Conservation (phyloP, 2,113 vertebrate genomes). For the Notiomystis cincta region DNA sequence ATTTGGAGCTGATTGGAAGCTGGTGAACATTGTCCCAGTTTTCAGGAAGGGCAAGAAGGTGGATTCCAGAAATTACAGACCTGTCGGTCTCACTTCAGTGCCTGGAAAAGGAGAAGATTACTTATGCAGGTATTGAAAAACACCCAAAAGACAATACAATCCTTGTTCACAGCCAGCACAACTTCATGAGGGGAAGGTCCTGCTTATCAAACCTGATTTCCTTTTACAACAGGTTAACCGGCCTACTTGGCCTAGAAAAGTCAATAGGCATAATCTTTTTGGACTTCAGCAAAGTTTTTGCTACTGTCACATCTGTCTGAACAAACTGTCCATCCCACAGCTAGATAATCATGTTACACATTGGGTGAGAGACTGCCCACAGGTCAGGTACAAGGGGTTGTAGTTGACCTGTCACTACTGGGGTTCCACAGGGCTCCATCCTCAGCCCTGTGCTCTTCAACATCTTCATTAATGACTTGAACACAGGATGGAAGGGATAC, state of each 20-base stretch:
- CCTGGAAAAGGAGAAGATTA: background rate
- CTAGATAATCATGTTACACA: background rate
- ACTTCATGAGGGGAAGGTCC: background rate
- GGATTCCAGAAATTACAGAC: background rate
- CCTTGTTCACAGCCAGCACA: background rate
- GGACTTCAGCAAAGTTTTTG: background rate
- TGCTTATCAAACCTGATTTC: background rate
- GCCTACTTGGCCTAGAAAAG: background rate
- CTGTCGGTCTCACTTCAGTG: background rate
- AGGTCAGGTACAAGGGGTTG: background rate
- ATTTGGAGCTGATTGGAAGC: background rate
- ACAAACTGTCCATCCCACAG: background rate
- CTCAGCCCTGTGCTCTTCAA: background rate
- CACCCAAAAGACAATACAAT: background rate
- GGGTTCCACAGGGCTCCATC: background rate
- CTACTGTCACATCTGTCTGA: background rate
- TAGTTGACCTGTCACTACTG: background rate
- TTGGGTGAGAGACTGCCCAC: background rate
- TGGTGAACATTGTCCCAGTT: rapidly evolving
- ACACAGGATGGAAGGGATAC: background rate
- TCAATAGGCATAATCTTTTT: background rate
- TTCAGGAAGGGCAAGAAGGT: background rate
- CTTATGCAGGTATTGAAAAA: background rate
- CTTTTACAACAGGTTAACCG: background rate
- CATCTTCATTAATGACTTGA: background rate